Conservation (phyloP, 2,797 vertebrate genomes). For the Adrianichthys oophorus region DNA sequence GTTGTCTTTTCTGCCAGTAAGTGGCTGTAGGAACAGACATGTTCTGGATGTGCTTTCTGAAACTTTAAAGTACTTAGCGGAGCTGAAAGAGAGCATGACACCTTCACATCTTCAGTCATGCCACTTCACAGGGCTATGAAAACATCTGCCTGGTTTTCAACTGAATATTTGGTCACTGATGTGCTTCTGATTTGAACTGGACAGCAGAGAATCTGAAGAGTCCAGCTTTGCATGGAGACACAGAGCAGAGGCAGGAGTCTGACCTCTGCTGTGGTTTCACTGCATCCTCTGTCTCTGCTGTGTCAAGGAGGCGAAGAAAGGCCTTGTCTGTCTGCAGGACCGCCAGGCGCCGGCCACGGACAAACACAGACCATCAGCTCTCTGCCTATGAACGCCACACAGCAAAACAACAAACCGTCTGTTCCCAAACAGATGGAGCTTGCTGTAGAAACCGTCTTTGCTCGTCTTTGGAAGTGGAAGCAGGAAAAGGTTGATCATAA, state of each 20-base stretch:
- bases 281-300: conserved; percentile 15
- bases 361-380: conserved; percentile 49
- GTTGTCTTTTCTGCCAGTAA: too few species aligned
- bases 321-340: conserved; percentile 36
- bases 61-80: too few species aligned
- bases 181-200: too few species aligned
- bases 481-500: not conserved
- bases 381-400: conserved; percentile 45
- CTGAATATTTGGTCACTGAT: not conserved
- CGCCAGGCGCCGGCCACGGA: conserved; percentile 36
- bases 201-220: not conserved
- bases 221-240: conserved; percentile 7
- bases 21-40: too few species aligned
- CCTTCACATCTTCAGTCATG: too few species aligned
- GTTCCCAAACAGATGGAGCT: conserved; percentile 27
- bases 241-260: conserved; percentile 7
- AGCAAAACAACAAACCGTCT: conserved; percentile 35
- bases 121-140: too few species aligned
- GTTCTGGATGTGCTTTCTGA: too few species aligned
- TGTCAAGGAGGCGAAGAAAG: conserved; percentile 45
- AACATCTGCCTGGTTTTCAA: too few species aligned
- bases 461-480: conserved; percentile 15
- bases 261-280: conserved; percentile 38
- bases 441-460: conserved; percentile 10
- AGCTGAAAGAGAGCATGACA: too few species aligned